phyloP scores from a whole-genome alignment of 1,140 invertebrate genomes.

The Drosophila nasuta region DNA sequence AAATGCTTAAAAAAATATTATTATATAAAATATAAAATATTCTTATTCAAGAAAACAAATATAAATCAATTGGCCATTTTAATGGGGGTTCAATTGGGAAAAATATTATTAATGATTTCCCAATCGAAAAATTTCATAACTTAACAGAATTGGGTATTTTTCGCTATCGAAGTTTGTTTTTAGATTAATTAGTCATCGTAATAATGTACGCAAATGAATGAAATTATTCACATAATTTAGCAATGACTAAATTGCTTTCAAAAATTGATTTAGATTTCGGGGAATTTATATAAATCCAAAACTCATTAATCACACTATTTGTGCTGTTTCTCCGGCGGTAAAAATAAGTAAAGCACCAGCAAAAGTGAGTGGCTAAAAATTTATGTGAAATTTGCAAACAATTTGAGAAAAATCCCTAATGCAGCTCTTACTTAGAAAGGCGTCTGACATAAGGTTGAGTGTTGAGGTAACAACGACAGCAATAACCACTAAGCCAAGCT shows the following conservation, averaged over 20 bases:
- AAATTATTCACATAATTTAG: too few relatives aligned
- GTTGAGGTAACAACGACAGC: not conserved
- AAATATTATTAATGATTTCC: too few relatives aligned
- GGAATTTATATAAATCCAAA: too few relatives aligned
- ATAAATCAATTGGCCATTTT: slow-evolving; percentile 27
- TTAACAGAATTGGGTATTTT: too few relatives aligned
- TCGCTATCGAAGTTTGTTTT: too few relatives aligned
- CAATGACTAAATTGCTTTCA: too few relatives aligned
- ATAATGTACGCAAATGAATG: too few relatives aligned
- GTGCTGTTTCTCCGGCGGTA: not conserved
- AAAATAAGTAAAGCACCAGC: not conserved
- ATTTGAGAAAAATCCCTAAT: slow-evolving; percentile 5
- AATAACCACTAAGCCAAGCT: not conserved
- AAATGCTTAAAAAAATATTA: slow-evolving; percentile 59
- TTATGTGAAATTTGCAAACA: not conserved
- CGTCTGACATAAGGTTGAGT: slow-evolving; percentile 6
- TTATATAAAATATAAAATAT: slow-evolving; percentile 80
- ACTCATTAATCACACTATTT: not conserved
- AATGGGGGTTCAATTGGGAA: not conserved
- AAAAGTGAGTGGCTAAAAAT: slow-evolving; percentile 21
- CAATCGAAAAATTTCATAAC: too few relatives aligned
- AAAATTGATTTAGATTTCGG: not conserved
- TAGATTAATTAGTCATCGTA: too few relatives aligned
- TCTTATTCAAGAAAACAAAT: slow-evolving; percentile 59
- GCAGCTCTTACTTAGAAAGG: slow-evolving; percentile 29